Base-by-base conservation (phyloP, 1,140 invertebrate species). In the Semibalanus balanoides region DNA sequence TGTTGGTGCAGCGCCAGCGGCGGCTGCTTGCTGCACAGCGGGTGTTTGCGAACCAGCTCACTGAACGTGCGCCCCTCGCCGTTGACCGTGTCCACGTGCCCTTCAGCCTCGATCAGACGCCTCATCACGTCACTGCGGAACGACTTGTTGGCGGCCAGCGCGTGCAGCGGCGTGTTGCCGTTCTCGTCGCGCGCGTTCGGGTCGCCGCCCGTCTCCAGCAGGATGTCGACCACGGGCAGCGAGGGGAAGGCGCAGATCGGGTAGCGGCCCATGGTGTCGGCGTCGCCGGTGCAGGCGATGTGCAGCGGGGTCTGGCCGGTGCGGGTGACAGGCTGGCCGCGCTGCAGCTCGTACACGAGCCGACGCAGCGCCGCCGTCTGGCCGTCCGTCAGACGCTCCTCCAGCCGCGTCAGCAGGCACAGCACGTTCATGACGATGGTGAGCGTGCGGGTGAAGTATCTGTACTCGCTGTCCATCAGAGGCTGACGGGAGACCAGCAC, bases 11-110 rank as follows among this genome's bases (percentile, higher is more conserved):
- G 70, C 70, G 22, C 25, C 70, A 72, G n/a, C 29, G 70, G 28
- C 70, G 70, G 28, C 25, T 72, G 70, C 29, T 72, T 30, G 70
- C 70, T 72, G 70, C 70, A 72, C 25, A 17, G 70, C 70, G 70
- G 29, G 28, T 72, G 70, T 29, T 28, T 72, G n/a, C 28, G 29
- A 3, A 28, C 3, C 28, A 72, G 70, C 29, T 72, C 28, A n/a
- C 70, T 72, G 78, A 93, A 93, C 0, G 92, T 94, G 79, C 91
- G 88, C 29, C 90, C 90, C 64, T 90, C 85, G 78, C 88, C 86
- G 83, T 97, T 96, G 71, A 91, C 89, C n/a, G 88, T 87, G 84
- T 97, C 95, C 74, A 96, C 85, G 84, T 98, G 95, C 19, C 92
- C 92, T 31, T 93, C 94, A 79, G 88, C 86, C 3, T 89, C 85